A percentile compares a stretch with the other conserved stretches of the same genome.
Evolutionary conservation across 2,113 vertebrate species (phyloP).

Genomic region (Brachyistius frenatus): DNA sequence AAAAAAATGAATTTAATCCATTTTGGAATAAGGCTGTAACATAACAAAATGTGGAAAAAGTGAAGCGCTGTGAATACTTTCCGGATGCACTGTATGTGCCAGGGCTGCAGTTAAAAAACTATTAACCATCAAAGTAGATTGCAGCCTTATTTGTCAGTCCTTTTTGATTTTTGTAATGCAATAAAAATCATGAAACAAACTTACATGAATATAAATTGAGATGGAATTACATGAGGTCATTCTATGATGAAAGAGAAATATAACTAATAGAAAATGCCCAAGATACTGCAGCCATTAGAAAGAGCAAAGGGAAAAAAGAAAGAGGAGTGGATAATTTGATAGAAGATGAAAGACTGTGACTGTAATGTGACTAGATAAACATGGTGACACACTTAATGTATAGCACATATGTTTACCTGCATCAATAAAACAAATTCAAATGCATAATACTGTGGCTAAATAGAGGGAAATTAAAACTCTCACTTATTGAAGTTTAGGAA

Average conservation of each 20-base stretch:
- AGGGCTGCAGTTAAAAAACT: conserved; percentile 7
- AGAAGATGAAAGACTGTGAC: background rate
- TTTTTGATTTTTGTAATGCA: background rate
- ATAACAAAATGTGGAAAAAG: too few relatives aligned
- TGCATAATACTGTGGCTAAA: background rate
- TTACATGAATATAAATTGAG: background rate
- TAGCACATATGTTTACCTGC: background rate
- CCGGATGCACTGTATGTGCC: too few relatives aligned
- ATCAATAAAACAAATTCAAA: background rate
- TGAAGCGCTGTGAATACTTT: too few relatives aligned
- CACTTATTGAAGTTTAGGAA: background rate
- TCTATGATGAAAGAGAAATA: background rate
- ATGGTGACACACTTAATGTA: background rate
- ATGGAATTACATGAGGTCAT: background rate
- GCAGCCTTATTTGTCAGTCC: background rate
- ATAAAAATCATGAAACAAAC: background rate
- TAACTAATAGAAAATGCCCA: background rate
- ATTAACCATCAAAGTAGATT: background rate
- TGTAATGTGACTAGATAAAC: background rate
- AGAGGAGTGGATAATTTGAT: background rate
- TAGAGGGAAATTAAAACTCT: background rate
- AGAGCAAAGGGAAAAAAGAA: background rate
- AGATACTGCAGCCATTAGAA: background rate
- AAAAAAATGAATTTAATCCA: too few relatives aligned
- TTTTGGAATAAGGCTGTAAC: too few relatives aligned